These are phyloP conservation scores for Drosophila paranaensis DNA, from an alignment of 2,888 invertebrate species.

Conservation along the genomic window DNA sequence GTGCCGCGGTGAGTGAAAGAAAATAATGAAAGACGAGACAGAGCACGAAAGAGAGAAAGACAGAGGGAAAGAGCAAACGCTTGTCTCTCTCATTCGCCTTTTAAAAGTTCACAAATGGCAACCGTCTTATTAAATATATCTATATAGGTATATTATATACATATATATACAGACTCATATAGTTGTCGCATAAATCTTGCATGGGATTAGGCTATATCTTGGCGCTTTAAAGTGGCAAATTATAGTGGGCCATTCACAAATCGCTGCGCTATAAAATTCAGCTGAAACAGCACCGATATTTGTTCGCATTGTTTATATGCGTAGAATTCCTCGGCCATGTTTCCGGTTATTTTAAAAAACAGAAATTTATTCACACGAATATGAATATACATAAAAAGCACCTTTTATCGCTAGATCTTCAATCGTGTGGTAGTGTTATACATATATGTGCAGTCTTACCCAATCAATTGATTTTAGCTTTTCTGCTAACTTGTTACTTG, in stretches of 20 bases:
- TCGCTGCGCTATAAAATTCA: constrained; percentile 43
- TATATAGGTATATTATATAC: neutral
- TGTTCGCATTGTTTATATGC: constrained; percentile 9
- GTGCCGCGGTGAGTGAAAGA: neutral
- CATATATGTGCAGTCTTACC: too few relatives aligned
- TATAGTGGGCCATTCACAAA: constrained; percentile 56
- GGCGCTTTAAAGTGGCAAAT: constrained; percentile 50
- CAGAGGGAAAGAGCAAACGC: neutral
- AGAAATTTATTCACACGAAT: constrained; percentile 4
- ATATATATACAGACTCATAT: constrained; percentile 26
- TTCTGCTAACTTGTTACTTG: too few relatives aligned
- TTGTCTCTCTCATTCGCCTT: constrained; percentile 9
- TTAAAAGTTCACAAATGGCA: constrained; percentile 29
- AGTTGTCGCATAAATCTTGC: constrained; percentile 59
- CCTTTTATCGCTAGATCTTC: constrained; percentile 6
- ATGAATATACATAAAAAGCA: neutral
- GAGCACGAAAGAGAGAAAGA: neutral
- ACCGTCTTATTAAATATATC: constrained; percentile 28
- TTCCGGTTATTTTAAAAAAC: constrained; percentile 42
- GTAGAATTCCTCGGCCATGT: constrained; percentile 15
- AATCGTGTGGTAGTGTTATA: neutral
- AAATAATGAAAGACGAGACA: neutral
- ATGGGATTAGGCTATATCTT: constrained; percentile 44
- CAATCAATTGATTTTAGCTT: too few relatives aligned
- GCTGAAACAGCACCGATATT: constrained; percentile 3